A percentile compares a stretch with the other conserved stretches of the same genome.
phyloP scores from a whole-genome alignment of 2,888 invertebrate genomes.

The Lepidocyrtoides sp. region DNA sequence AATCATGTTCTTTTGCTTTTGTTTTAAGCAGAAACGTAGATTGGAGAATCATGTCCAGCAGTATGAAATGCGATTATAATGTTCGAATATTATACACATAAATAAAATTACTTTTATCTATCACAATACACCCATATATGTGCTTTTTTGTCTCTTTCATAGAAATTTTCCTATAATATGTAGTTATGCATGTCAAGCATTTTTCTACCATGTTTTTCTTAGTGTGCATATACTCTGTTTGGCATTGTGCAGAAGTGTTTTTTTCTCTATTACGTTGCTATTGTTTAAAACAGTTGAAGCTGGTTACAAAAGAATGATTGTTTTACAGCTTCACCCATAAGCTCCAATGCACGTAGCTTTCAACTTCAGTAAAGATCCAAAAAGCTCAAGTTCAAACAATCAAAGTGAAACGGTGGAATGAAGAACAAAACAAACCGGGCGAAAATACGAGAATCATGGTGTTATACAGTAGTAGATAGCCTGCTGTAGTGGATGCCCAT shows the following conservation, averaged over 20 bases:
- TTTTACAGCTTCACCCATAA: background rate
- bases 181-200: too few species aligned
- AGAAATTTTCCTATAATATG: too few species aligned
- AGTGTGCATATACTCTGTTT: too few species aligned
- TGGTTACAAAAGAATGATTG: background rate
- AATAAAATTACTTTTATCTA: background rate
- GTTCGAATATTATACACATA: constrained; percentile 22
- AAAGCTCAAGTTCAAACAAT: background rate
- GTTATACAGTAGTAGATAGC: constrained; percentile 20
- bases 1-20: constrained; percentile 52
- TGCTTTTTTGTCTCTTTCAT: constrained; percentile 3
- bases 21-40: constrained; percentile 54
- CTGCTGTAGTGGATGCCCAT: constrained; percentile 20
- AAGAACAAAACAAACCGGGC: background rate
- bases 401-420: background rate
- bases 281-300: background rate
- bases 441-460: background rate
- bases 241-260: background rate
- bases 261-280: background rate
- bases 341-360: too few species aligned
- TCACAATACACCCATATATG: background rate
- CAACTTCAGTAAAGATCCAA: constrained; percentile 49
- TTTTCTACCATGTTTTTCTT: background rate
- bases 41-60: constrained; percentile 55
- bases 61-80: constrained; percentile 47